Base-by-base conservation (phyloP, 2,113 vertebrate genomes). In the Aspidoscelis tigris region DNA sequence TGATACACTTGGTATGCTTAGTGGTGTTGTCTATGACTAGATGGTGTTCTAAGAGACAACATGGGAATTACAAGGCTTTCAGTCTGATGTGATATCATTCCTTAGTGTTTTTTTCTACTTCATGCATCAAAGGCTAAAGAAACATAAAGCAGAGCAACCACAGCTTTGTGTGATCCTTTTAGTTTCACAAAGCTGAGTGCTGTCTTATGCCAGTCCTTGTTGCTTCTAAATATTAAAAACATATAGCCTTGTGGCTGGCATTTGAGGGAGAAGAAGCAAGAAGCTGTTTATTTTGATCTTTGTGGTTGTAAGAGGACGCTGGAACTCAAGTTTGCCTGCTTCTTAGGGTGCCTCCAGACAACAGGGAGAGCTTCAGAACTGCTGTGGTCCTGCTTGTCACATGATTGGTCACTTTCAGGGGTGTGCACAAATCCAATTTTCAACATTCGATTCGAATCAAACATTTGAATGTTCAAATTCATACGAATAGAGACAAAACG, bases 61-160 rank as follows among this genome's bases (percentile, higher is more conserved):
- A 78, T 73, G 76, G 81, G 75, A 91, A 86, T 53, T 33, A 26
- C 14, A 44, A 82, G 70, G 70, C 55, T 61, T 69, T 68, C 39
- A 43, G 50, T 33, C 53, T 80, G 47, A 70, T 1, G 0, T 75
- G 69, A 68, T 18, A 10, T 72, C n/a, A 82, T 6, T 21, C 83
- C 82, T 47, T 22, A 75, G 43, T 66, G 33, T 33, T 33, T 84
- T 82, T 43, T 10, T 43, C 81, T 73, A 47, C 72, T 81, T 12
- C 11, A 22, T 0, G 0, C n/a, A 82, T 77, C 0, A 0, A 85
- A 88, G 43, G 24, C 53, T 43, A 81, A 73, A 83, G 75, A 53
- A 84, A 88, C 50, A 83, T 0, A 9, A 82, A 84, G 16, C 53
- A 83, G 18, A 89, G 72, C 16, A 82, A 50, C 33, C 33, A 33